Percentiles rank a stretch among this genome's conserved stretches.
phyloP scores from a whole-genome alignment of 2,888 invertebrate species.

The Epirrhoe tristata region DNA sequence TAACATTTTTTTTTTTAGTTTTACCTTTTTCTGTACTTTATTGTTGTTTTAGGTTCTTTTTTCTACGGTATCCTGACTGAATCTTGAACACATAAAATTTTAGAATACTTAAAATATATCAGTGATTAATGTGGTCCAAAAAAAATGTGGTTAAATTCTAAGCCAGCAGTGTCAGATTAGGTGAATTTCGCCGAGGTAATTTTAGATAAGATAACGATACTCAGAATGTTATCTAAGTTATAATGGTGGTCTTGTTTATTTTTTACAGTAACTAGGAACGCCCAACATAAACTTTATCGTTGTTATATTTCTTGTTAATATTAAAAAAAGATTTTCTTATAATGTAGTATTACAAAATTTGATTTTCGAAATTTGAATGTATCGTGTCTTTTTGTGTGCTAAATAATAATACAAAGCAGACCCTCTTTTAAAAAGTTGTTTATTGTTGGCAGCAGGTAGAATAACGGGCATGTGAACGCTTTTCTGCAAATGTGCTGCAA shows the following conservation, averaged over 20 bases:
- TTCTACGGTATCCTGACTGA: too few species aligned
- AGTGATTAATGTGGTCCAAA: conserved; percentile 72
- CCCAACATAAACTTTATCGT: conserved; percentile 2
- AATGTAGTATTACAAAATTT: background rate
- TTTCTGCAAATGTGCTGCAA: conserved; percentile 59
- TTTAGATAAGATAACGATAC: conserved; percentile 76
- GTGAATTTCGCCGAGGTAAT: conserved; percentile 62
- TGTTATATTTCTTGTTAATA: background rate
- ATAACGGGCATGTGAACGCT: conserved; percentile 70
- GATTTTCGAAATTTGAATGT: background rate
- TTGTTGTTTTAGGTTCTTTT: background rate
- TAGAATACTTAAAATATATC: conserved; percentile 37
- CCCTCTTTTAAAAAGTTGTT: conserved; percentile 69
- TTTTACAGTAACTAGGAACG: conserved; percentile 10
- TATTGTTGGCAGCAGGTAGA: conserved; percentile 79
- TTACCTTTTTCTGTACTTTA: conserved; percentile 2
- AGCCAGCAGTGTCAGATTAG: conserved; percentile 64
- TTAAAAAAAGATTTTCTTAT: background rate
- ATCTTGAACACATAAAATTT: background rate
- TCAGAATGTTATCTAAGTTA: conserved; percentile 55
- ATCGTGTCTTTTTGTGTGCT: background rate
- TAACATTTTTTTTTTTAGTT: background rate
- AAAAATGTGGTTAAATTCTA: too few species aligned
- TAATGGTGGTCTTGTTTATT: conserved; percentile 45
- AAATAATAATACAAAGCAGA: conserved; percentile 49